A percentile compares a stretch with the other conserved stretches of the same genome.
phyloP scores from a whole-genome alignment of 2,113 vertebrate species.

The Pungitius pungitius region DNA sequence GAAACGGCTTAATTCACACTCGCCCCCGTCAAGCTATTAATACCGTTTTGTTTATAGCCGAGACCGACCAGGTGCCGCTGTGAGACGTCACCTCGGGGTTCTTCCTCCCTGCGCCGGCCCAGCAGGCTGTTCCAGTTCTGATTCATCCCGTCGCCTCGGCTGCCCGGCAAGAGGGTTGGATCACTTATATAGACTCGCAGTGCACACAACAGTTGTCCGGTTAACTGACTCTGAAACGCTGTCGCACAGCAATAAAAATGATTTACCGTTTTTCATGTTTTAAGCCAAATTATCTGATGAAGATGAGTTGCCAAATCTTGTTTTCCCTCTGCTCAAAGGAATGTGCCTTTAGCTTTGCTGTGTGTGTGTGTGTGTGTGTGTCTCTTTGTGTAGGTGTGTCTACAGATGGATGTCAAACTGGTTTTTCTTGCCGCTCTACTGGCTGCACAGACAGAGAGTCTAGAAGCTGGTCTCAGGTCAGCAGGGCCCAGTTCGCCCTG shows the following conservation, averaged over 20 bases:
- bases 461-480: conserved; percentile 13
- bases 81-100: conserved; percentile 34
- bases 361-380: not conserved
- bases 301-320: conserved; percentile 10
- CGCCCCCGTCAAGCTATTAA: conserved; percentile 37
- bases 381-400: conserved; percentile 13
- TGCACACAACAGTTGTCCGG: conserved; percentile 8
- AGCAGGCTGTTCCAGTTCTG: conserved; percentile 46
- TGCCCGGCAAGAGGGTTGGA: conserved; percentile 37
- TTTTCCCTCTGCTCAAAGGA: conserved; percentile 12
- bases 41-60: conserved; percentile 35
- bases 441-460: conserved; percentile 8
- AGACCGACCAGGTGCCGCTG: conserved; percentile 33
- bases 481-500: conserved; percentile 5
- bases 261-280: not conserved
- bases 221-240: conserved; percentile 16
- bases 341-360: conserved; percentile 10
- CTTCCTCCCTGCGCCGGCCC: conserved; percentile 10
- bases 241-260: not conserved
- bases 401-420: conserved; percentile 40
- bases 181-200: conserved; percentile 26
- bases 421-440: conserved; percentile 60
- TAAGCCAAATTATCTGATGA: not conserved
- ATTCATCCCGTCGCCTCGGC: conserved; percentile 43
- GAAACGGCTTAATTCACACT: conserved; percentile 13